Evolutionary conservation across 2,113 vertebrate genomes (phyloP).

Genomic region (Vidua macroura): DNA sequence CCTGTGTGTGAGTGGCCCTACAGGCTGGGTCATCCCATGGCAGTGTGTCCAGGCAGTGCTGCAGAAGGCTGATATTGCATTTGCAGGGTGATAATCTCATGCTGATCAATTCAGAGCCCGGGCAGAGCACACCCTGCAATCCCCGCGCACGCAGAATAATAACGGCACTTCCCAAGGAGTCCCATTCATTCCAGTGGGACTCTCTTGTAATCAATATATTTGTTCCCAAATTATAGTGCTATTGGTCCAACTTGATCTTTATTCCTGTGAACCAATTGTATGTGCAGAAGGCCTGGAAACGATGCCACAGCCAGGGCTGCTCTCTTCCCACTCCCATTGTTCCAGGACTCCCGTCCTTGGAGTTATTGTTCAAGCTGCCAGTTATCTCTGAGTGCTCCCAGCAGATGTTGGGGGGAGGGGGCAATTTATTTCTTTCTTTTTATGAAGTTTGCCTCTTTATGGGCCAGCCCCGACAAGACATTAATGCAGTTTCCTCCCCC

Average conservation of each 20-base stretch:
- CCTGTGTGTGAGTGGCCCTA: fast-evolving
- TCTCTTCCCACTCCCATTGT: conserved; percentile 59
- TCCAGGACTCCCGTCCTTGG: neutral
- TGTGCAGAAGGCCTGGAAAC: conserved; percentile 61
- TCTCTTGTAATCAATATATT: conserved; percentile 68
- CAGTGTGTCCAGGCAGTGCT: neutral
- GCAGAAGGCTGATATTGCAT: neutral
- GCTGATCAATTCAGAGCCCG: neutral
- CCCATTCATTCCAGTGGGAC: conserved; percentile 32
- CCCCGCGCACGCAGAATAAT: neutral
- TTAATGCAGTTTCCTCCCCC: neutral
- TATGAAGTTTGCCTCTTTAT: conserved; percentile 36
- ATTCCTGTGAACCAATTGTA: conserved; percentile 23
- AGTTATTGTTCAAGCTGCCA: conserved; percentile 64
- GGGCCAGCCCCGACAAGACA: neutral
- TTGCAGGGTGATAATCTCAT: neutral
- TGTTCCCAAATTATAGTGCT: conserved; percentile 68
- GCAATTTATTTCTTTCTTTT: neutral
- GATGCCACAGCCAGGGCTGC: conserved; percentile 41
- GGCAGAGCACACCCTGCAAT: neutral
- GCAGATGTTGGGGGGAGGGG: conserved; percentile 60
- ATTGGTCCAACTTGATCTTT: conserved; percentile 69
- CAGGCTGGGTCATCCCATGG: neutral
- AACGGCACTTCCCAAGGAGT: neutral
- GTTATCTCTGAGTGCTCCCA: conserved; percentile 48